Evolutionary conservation across 2,113 vertebrate species (phyloP).

Genomic region (Pipa parva): DNA sequence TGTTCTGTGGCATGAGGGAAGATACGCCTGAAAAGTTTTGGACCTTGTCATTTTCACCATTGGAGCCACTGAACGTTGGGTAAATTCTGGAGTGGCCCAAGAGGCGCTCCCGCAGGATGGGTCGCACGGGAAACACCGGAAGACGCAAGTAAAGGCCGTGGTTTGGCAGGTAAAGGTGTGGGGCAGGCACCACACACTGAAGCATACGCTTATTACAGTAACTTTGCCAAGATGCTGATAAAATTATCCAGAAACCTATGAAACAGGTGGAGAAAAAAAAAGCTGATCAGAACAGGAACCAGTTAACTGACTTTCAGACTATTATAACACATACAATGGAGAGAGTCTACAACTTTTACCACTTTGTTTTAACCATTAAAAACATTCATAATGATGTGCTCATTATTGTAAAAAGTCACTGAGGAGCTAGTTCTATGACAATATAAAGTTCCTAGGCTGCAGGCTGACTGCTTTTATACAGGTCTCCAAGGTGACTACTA

Average conservation of each 20-base stretch:
- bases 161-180: conserved; percentile 73
- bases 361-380: too few relatives aligned
- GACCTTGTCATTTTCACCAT: conserved; percentile 99
- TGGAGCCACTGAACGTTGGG: conserved; percentile 70
- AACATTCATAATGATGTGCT: too few relatives aligned
- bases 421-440: too few relatives aligned
- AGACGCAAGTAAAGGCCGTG: conserved; percentile 99
- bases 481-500: too few relatives aligned
- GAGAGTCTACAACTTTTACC: too few relatives aligned
- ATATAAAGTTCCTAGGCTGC: too few relatives aligned
- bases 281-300: too few relatives aligned
- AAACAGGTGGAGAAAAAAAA: neutral
- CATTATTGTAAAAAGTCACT: too few relatives aligned
- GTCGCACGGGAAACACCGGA: conserved; percentile 98
- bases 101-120: conserved; percentile 93
- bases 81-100: conserved; percentile 87
- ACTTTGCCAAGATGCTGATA: neutral
- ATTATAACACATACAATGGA: too few relatives aligned
- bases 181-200: conserved; percentile 84
- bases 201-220: conserved; percentile 47
- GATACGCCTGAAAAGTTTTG: conserved; percentile 97
- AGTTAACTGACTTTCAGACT: too few relatives aligned
- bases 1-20: conserved; percentile 95
- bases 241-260: neutral
- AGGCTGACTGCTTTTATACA: too few relatives aligned